Conservation (phyloP, 2,888 invertebrate species). For the Drosophila diplacantha region DNA sequence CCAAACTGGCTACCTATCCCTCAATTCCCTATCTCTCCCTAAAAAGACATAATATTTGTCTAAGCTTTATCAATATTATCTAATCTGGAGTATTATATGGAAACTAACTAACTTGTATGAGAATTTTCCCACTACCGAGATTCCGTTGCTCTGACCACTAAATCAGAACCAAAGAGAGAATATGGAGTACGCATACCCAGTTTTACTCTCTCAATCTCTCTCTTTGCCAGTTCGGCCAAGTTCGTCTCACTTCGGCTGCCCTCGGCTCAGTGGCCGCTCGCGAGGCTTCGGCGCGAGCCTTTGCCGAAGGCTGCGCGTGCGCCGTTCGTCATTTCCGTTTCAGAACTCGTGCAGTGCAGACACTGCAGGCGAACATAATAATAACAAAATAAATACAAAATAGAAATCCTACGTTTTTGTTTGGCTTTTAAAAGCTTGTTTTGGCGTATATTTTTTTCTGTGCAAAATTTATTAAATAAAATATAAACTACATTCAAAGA, state of each 20-base stretch:
- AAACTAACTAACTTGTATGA: neutral
- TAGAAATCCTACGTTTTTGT: neutral
- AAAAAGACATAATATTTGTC: neutral
- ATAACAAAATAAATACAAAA: neutral
- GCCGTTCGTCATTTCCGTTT: constrained; percentile 63
- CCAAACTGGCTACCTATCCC: too few relatives aligned
- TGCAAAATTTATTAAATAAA: constrained; percentile 2
- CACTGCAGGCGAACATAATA: constrained; percentile 20
- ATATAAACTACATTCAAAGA: neutral
- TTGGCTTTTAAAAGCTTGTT: constrained; percentile 16
- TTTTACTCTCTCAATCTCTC: neutral
- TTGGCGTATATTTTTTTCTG: constrained; percentile 21
- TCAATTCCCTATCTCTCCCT: neutral
- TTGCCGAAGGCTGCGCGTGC: constrained; percentile 36
- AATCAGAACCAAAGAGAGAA: constrained; percentile 15
- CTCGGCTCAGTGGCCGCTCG: neutral
- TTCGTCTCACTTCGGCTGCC: neutral
- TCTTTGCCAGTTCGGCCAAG: neutral
- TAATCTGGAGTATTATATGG: constrained; percentile 4
- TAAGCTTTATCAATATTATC: neutral
- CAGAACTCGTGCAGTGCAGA: constrained; percentile 58
- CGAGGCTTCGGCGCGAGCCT: constrained; percentile 34
- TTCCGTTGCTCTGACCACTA: constrained; percentile 14
- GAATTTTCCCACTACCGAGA: constrained; percentile 11
- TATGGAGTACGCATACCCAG: too few relatives aligned